Base-by-base conservation (phyloP, 2,888 invertebrate genomes). In the Cheilosia soror region DNA sequence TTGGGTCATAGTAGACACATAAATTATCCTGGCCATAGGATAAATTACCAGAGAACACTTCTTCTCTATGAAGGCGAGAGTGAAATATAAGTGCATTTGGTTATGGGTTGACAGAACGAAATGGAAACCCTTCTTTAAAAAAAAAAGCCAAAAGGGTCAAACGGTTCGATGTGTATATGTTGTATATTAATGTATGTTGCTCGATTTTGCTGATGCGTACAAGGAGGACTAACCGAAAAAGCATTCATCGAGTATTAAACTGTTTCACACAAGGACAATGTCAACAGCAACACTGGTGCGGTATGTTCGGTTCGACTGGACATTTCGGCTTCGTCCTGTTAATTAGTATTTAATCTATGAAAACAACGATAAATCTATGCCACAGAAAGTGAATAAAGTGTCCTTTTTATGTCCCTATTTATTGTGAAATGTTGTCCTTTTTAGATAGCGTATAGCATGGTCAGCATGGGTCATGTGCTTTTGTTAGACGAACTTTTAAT, bases 321-420 rank as follows among this genome's bases (percentile, higher is more conserved):
- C 76, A 81, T 11, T 65, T 82, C 47, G 55, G 62, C 13, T 49
- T 66, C 42, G 62, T 58, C 57, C 68, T 83, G 83, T 83, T 83
- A 83, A 83, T 83, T 83, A 83, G 83, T 83, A 73, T 83, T 83
- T 83, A 78, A 83, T 83, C 78, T 83, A 78, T 63, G 83, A 73
- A 72, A 73, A 83, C 83, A 83, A 51, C 78, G 57, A 83, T 83
- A 83, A 83, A 83, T 78, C 83, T 72, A 73, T 83, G 42, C 62
- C 68, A 78, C 55, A 78, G 72, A 77, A 83, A 77, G 53, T 66
- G 82, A 83, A 72, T 62, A 71, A 77, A 77, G 71, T 77, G 66
- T 77, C 72, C 72, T 83, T 82, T 72, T 68, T 66, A 62, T 66
- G 82, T 71, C 29, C 71, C 25, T 71, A 29, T 65, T 42, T 49